Conservation (phyloP, 2,888 invertebrate genomes). For the Lutraria lutraria region DNA sequence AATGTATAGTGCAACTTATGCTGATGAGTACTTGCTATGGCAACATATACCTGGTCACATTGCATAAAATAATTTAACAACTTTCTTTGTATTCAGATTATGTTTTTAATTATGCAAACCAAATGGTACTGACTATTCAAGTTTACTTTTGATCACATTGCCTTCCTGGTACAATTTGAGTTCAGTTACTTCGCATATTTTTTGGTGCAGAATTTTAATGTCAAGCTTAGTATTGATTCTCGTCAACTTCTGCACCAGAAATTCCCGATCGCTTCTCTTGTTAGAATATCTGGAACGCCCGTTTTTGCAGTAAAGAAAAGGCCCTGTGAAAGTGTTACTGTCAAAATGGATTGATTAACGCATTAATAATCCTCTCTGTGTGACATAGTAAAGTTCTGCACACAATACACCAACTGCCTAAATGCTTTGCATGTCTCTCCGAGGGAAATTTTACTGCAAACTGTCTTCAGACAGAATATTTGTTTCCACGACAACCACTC, state of each 20-base stretch:
- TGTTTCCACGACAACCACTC: not conserved
- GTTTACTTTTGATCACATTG: slow-evolving; percentile 8
- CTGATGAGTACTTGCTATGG: too few species aligned
- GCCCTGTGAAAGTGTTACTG: slow-evolving; percentile 28
- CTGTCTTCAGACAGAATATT: not conserved
- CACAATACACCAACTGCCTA: not conserved
- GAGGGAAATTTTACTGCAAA: slow-evolving; percentile 1
- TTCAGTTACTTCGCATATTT: slow-evolving; percentile 10
- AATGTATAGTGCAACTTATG: too few species aligned
- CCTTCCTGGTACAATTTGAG: not conserved
- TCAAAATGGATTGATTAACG: slow-evolving; percentile 18
- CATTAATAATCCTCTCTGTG: not conserved
- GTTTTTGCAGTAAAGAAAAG: slow-evolving; percentile 17
- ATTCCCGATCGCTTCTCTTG: not conserved
- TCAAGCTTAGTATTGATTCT: not conserved
- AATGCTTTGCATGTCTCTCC: slow-evolving; percentile 13
- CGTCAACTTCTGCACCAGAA: slow-evolving; percentile 7
- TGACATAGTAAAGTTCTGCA: slow-evolving; percentile 8
- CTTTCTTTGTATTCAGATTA: too few species aligned
- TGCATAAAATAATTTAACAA: too few species aligned
- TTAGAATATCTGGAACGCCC: slow-evolving; percentile 16
- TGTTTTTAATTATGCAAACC: slow-evolving; percentile 14
- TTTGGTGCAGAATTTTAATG: slow-evolving; percentile 22
- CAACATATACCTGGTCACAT: too few species aligned
- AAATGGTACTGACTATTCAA: not conserved